phyloP scores from a whole-genome alignment of 2,888 invertebrate species.

The Opisthograptis luteolata region DNA sequence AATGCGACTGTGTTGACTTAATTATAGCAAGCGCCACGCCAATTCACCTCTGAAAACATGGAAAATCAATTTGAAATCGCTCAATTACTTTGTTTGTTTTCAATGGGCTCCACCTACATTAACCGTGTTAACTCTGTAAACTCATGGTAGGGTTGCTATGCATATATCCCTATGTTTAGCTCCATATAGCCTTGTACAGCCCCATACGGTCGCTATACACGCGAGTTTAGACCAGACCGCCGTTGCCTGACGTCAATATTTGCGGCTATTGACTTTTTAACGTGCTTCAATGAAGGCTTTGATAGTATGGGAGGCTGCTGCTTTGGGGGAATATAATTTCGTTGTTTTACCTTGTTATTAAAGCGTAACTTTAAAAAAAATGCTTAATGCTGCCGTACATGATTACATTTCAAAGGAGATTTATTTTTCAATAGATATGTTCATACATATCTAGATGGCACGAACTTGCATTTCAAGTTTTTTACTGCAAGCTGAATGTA shows the following conservation, averaged over 20 bases:
- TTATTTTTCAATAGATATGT: too few species aligned
- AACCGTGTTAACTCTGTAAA: conserved; percentile 21
- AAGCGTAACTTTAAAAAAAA: too few species aligned
- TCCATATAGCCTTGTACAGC: conserved; percentile 45
- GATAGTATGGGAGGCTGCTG: conserved; percentile 1
- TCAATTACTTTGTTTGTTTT: conserved; percentile 27
- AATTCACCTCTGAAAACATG: not conserved
- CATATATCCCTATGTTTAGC: conserved; percentile 32
- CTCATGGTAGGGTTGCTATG: conserved; percentile 15
- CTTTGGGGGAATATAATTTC: too few species aligned
- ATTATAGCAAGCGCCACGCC: too few species aligned
- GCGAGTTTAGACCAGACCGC: conserved; percentile 65
- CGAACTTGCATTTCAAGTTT: too few species aligned
- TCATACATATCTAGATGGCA: too few species aligned
- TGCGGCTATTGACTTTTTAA: conserved; percentile 57
- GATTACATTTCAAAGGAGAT: too few species aligned
- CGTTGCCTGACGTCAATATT: conserved; percentile 58
- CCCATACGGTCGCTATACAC: conserved; percentile 66
- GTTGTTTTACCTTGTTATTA: too few species aligned
- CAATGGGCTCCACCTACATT: conserved; percentile 39
- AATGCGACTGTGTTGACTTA: too few species aligned
- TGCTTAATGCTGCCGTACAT: too few species aligned
- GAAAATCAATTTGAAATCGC: conserved; percentile 25
- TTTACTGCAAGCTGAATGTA: too few species aligned
- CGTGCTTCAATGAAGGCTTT: conserved; percentile 29